phyloP scores from a whole-genome alignment of 2,888 invertebrate genomes.

The Neoscelio sp. region DNA sequence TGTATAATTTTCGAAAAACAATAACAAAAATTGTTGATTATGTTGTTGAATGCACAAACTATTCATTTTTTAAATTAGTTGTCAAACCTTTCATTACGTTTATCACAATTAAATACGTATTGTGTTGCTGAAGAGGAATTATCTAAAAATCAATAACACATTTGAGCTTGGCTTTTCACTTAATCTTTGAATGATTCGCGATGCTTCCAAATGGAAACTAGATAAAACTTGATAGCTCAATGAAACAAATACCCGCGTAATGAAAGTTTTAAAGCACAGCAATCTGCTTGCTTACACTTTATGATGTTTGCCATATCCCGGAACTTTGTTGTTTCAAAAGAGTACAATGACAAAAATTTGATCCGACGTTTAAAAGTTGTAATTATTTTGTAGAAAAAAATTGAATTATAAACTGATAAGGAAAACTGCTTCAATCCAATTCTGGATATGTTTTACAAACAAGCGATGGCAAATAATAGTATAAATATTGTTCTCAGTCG shows the following conservation, averaged over 20 bases:
- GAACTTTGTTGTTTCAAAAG: not conserved
- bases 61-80: not conserved
- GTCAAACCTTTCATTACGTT: not conserved
- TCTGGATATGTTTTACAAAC: not conserved
- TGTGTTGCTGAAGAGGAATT: not conserved
- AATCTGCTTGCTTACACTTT: slow-evolving; percentile 9
- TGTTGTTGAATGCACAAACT: not conserved
- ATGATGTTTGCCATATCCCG: not conserved
- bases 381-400: slow-evolving; percentile 8
- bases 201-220: slow-evolving; percentile 18
- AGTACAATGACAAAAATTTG: not conserved
- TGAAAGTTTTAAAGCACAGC: slow-evolving; percentile 1
- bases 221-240: slow-evolving; percentile 26
- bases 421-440: slow-evolving; percentile 4
- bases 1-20: too few relatives aligned
- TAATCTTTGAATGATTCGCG: slow-evolving; percentile 17
- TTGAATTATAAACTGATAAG: not conserved
- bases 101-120: not conserved
- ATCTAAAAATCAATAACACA: not conserved
- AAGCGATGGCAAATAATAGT: not conserved
- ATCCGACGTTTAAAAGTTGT: too few relatives aligned
- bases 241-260: slow-evolving; percentile 11
- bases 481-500: not conserved
- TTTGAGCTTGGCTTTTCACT: slow-evolving; percentile 10
- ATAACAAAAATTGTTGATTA: too few relatives aligned